A percentile compares a stretch with the other conserved stretches of the same genome.
Evolutionary conservation across 2,888 invertebrate genomes (phyloP).

Genomic region (Thymelicus acteon): DNA sequence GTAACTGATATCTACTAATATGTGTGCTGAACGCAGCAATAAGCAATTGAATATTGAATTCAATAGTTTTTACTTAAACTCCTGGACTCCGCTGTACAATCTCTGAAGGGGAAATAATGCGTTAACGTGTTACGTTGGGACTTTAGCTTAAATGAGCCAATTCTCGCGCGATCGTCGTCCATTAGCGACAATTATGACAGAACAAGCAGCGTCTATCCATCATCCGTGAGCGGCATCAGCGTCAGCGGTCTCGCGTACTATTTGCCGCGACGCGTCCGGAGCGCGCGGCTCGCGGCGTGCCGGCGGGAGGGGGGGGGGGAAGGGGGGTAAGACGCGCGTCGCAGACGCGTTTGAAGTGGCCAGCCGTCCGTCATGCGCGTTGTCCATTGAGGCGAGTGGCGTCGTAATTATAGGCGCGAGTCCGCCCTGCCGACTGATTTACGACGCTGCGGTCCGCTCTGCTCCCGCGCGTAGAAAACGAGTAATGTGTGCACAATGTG

Average conservation of each 20-base stretch:
- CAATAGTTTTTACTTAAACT: too few species aligned
- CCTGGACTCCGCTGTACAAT: too few species aligned
- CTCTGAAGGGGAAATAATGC: too few species aligned
- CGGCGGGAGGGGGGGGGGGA: neutral
- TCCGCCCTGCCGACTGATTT: conserved; percentile 67
- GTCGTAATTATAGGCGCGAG: conserved; percentile 52
- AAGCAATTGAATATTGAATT: too few species aligned
- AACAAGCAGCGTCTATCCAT: neutral
- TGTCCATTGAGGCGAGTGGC: conserved; percentile 42
- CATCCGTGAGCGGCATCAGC: conserved; percentile 1
- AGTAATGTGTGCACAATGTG: conserved; percentile 17
- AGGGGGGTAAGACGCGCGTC: neutral
- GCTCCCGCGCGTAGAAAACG: conserved; percentile 20
- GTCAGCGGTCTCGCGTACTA: conserved; percentile 14
- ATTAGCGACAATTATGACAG: conserved; percentile 19
- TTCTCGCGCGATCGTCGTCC: neutral
- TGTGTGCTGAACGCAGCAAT: too few species aligned
- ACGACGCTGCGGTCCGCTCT: conserved; percentile 48
- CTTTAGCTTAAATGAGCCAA: conserved; percentile 14
- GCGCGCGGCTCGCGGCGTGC: conserved; percentile 15
- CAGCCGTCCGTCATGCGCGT: conserved; percentile 29
- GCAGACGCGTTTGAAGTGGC: conserved; percentile 31
- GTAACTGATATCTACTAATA: too few species aligned
- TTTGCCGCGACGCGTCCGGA: conserved; percentile 17
- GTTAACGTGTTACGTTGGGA: too few species aligned